phyloP scores from a whole-genome alignment of 2,113 vertebrate genomes.

The Psephotus haematonotus region DNA sequence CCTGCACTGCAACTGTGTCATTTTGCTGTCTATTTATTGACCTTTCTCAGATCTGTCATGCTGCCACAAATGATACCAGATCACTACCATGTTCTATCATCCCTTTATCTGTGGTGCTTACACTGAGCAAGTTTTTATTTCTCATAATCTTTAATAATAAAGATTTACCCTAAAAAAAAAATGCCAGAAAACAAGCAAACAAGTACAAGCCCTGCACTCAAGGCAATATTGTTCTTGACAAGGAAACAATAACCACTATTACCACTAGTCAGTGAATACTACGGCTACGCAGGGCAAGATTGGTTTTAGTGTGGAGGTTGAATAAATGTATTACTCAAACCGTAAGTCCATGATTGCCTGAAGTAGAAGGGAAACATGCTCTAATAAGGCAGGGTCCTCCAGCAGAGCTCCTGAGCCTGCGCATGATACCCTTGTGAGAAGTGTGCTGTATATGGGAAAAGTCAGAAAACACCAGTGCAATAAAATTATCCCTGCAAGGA shows the following conservation, averaged over 20 bases:
- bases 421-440: not conserved
- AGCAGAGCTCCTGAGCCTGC: not conserved
- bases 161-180: not conserved
- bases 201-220: not conserved
- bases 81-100: not conserved
- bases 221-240: not conserved
- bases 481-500: not conserved
- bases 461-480: not conserved
- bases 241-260: not conserved
- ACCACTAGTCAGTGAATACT: not conserved
- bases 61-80: not conserved
- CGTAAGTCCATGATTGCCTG: not conserved
- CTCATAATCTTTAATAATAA: not conserved
- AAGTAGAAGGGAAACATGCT: not conserved
- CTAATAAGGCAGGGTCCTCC: not conserved
- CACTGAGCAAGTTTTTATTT: not conserved
- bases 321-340: not conserved
- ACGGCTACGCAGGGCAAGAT: not conserved
- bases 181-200: not conserved
- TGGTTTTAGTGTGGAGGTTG: not conserved
- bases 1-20: not conserved
- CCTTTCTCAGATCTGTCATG: not conserved
- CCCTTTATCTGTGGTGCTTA: not conserved
- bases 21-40: not conserved
- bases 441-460: not conserved